Percentiles rank a stretch among this genome's conserved stretches.
These are phyloP conservation scores for Campylomormyrus numenius DNA, from an alignment of 2,113 vertebrate genomes.

Conservation along the genomic window DNA sequence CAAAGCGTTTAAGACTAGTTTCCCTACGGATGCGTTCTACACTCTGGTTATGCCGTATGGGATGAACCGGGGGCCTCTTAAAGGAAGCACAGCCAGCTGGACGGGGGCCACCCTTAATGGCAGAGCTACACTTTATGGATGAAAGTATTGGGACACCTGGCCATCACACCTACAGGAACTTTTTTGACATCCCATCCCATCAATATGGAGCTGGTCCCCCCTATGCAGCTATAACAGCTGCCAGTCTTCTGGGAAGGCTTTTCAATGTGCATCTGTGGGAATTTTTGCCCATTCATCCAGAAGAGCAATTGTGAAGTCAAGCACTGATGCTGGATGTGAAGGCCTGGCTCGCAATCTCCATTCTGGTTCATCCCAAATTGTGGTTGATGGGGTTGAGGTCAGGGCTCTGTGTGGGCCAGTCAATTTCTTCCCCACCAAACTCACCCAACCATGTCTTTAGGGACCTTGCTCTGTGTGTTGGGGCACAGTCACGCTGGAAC, in stretches of 20 bases:
- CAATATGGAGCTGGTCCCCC: background rate
- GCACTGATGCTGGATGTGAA: background rate
- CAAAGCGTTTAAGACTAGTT: background rate
- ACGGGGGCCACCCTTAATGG: background rate
- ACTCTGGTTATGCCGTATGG: background rate
- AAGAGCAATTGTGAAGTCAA: background rate
- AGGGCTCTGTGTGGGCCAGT: background rate
- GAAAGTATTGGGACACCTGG: background rate
- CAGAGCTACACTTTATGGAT: background rate
- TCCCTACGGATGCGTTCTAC: background rate
- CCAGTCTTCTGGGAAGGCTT: background rate
- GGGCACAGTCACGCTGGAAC: background rate
- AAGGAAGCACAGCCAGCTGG: background rate
- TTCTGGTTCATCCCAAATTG: background rate
- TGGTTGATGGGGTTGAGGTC: background rate
- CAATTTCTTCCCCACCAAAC: background rate
- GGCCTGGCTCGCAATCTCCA: background rate
- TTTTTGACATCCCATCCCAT: background rate
- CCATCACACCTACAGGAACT: too few species aligned
- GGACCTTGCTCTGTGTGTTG: background rate
- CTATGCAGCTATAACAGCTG: background rate
- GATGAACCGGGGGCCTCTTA: background rate
- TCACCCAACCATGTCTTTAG: background rate
- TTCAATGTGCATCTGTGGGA: background rate
- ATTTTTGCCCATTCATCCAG: background rate